Evolutionary conservation across 1,140 invertebrate genomes (phyloP).

Genomic region (Drosophila pandora): DNA sequence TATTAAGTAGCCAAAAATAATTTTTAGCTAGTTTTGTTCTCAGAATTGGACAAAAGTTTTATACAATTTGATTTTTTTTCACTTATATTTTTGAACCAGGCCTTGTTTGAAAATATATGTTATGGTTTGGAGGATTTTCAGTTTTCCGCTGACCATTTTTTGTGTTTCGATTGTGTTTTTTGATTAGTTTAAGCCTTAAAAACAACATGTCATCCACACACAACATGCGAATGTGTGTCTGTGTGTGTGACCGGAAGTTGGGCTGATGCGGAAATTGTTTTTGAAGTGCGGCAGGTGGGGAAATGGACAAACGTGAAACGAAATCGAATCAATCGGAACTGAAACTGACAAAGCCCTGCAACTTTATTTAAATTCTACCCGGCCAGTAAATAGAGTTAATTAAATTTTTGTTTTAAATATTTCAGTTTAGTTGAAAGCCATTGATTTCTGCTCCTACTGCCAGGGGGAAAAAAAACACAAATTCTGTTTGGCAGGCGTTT

Average conservation of each 20-base stretch:
- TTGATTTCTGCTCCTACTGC: neutral
- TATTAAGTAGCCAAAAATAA: neutral
- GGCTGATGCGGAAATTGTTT: conserved; percentile 19
- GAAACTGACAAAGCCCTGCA: conserved; percentile 7
- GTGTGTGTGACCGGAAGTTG: conserved; percentile 13
- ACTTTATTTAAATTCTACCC: neutral
- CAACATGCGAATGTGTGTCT: neutral
- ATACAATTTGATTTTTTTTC: conserved; percentile 39
- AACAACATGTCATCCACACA: neutral
- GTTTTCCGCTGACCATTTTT: conserved; percentile 8
- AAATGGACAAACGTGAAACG: conserved; percentile 14
- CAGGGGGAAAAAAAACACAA: neutral
- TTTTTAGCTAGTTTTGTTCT: neutral
- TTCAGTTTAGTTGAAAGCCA: neutral
- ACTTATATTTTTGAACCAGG: conserved; percentile 4
- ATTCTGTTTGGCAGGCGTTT: conserved; percentile 36
- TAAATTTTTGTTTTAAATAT: conserved; percentile 3
- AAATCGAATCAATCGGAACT: conserved; percentile 21
- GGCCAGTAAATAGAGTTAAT: neutral
- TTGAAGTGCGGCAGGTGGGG: conserved; percentile 4
- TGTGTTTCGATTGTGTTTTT: neutral
- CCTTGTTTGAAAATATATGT: conserved; percentile 26
- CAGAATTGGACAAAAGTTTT: conserved; percentile 53
- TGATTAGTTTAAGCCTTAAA: conserved; percentile 24
- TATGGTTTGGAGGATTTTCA: conserved; percentile 31